Percentiles rank a stretch among this genome's conserved stretches.
Evolutionary conservation across 1,140 invertebrate genomes (phyloP).

Genomic region (Daktulosphaira vitifoliae): DNA sequence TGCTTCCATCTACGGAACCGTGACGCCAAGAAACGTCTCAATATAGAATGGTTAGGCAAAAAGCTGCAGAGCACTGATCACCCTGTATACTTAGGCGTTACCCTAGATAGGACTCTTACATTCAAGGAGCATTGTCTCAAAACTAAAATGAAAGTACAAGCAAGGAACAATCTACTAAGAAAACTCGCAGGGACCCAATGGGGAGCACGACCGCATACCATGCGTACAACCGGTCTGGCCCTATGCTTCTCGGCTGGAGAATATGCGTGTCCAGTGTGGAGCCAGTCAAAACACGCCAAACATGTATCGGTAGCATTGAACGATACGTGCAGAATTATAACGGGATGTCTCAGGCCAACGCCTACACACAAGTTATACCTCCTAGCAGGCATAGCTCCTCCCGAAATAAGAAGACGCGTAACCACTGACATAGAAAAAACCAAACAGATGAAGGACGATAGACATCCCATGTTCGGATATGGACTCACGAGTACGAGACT

Average conservation of each 20-base stretch:
- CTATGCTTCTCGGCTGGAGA: conserved; percentile 25
- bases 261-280: conserved; percentile 23
- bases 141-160: conserved; percentile 13
- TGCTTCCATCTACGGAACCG: conserved; percentile 44
- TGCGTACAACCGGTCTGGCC: not conserved
- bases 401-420: conserved; percentile 6
- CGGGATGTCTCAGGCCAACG: conserved; percentile 15
- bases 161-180: conserved; percentile 13
- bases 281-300: conserved; percentile 10
- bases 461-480: no score
- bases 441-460: not conserved
- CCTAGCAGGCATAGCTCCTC: conserved; percentile 20
- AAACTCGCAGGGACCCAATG: not conserved
- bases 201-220: not conserved
- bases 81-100: conserved; percentile 19
- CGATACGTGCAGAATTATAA: conserved; percentile 6
- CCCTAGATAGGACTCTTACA: conserved; percentile 29
- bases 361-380: conserved; percentile 8
- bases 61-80: conserved; percentile 3
- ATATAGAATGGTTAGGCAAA: conserved; percentile 7
- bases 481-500: no score
- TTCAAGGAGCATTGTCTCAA: conserved; percentile 28
- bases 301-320: conserved; percentile 11
- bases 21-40: conserved; percentile 48
- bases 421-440: conserved; percentile 11